Evolutionary conservation across 2,888 invertebrate species (phyloP), one percentile per base, ranked within the genome.

Genomic region (Muscina levida): DNA sequence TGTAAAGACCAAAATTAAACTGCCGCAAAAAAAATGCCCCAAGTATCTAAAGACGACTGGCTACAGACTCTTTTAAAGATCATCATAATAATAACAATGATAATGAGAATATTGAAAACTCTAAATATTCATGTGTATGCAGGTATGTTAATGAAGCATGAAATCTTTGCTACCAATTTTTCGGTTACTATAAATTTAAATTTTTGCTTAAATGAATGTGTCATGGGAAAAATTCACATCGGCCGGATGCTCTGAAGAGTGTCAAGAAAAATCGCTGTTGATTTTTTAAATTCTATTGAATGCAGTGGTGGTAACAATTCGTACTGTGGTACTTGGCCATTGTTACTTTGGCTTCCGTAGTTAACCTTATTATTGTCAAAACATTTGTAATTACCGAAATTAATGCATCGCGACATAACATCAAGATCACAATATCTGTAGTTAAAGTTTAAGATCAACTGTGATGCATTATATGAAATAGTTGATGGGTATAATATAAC

Each of bases 111-210:
- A 53, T 51, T 51, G 51, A 51, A 51, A 51, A 51, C 51, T 51
- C 51, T 51, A n/a, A n/a, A n/a, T n/a, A n/a, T n/a, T n/a, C n/a
- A n/a, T n/a, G n/a, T n/a, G n/a, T n/a, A n/a, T n/a, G 51, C 51
- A 15, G 5, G 51, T 10, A 51, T 51, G 51, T 51, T 13, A 53
- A 53, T 24, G 24, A 22, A 24, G 24, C 24, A 53, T 53, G 24
- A 22, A 53, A 53, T 53, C 53, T 22, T 22, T 46, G 10, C 10
- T 11, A 8, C 44, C n/a, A n/a, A 44, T 57, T 31, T 37, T 57
- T 37, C n/a, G 17, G 51, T 67, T 67, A 51, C 51, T n/a, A n/a
- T n/a, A 67, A 67, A 67, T 31, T 59, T 39, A 67, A 53, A 53
- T 68, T 68, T 37, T 68, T 39, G 17, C 19, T 8, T 37, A 68